These are phyloP conservation scores for Panurus biarmicus DNA, from an alignment of 2,113 vertebrate species.

Conservation along the genomic window DNA sequence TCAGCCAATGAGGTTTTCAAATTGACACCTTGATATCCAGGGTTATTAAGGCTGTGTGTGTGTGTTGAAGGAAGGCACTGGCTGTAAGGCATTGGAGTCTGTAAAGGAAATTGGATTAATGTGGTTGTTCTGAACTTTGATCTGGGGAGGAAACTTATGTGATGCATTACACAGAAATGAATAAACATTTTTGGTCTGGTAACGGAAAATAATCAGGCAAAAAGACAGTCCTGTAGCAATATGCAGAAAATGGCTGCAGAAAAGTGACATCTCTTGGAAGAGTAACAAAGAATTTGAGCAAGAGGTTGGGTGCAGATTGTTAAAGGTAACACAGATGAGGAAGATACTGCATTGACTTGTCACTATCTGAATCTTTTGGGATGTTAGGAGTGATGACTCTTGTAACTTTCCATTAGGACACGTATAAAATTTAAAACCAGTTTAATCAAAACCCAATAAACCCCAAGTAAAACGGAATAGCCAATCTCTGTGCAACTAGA, in stretches of 20 bases:
- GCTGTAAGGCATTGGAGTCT: neutral
- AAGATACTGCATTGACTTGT: neutral
- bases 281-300: neutral
- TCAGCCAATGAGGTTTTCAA: neutral
- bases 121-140: neutral
- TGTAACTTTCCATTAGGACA: neutral
- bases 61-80: neutral
- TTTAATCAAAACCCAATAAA: conserved; percentile 21
- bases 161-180: neutral
- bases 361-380: neutral
- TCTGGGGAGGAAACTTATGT: neutral
- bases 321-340: neutral
- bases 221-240: neutral
- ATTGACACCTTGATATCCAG: neutral
- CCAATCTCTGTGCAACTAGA: neutral
- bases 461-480: neutral
- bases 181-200: neutral
- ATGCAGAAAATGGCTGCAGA: neutral
- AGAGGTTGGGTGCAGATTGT: neutral
- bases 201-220: neutral
- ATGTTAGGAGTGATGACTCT: neutral
- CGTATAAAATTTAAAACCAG: neutral
- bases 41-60: neutral
- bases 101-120: neutral
- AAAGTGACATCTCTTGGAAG: neutral